These are phyloP conservation scores for Gallinago jamesoni DNA, from an alignment of 2,113 vertebrate genomes.

Conservation along the genomic window DNA sequence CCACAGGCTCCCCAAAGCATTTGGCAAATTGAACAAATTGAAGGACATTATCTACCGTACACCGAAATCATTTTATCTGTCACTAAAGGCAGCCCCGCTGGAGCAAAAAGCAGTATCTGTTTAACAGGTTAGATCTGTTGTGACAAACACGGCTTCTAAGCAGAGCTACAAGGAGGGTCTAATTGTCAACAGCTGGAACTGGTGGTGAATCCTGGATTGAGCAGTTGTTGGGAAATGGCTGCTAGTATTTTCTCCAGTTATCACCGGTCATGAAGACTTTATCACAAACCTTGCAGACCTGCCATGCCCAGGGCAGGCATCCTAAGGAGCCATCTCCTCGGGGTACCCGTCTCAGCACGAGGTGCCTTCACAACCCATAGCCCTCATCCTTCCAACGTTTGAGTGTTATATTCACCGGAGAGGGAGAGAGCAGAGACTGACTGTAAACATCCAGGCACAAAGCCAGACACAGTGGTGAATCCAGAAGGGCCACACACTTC, in stretches of 20 bases:
- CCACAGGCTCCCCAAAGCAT: not conserved
- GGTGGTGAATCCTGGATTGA: not conserved
- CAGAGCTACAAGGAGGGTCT: not conserved
- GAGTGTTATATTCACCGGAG: not conserved
- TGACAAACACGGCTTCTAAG: not conserved
- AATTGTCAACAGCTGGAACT: not conserved
- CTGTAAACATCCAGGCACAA: not conserved
- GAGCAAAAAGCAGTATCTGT: not conserved
- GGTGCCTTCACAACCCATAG: not conserved
- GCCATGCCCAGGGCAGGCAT: not conserved
- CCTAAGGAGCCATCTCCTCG: not conserved
- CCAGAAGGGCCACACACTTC: not conserved
- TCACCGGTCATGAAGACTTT: not conserved
- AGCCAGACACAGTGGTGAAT: not conserved
- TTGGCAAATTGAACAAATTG: not conserved
- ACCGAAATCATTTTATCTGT: not conserved
- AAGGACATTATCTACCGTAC: fast-evolving
- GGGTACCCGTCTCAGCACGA: fast-evolving
- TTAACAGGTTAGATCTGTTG: not conserved
- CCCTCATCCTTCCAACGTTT: not conserved
- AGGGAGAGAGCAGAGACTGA: not conserved
- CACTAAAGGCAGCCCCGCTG: not conserved
- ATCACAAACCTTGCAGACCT: not conserved
- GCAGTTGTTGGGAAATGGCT: not conserved
- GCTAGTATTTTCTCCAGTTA: not conserved